phyloP scores from a whole-genome alignment of 1,140 invertebrate genomes.

The Pantala flavescens region DNA sequence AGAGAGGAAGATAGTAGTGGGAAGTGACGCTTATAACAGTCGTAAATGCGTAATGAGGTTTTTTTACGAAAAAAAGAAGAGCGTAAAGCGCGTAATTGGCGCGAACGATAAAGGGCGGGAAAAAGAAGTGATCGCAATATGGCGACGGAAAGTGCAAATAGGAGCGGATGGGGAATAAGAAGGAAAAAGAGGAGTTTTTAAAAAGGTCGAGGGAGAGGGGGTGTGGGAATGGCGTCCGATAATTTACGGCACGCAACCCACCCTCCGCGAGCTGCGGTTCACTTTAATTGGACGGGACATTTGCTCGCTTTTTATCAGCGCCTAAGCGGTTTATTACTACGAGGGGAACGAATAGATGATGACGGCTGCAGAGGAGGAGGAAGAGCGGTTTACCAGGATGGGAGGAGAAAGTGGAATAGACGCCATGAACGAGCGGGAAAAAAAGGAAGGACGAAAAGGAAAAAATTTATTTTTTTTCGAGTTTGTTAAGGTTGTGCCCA shows the following conservation, averaged over 20 bases:
- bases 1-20: too few relatives aligned
- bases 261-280: neutral
- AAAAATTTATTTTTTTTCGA: neutral
- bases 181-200: neutral
- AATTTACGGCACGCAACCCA: slow-evolving; percentile 7
- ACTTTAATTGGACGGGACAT: slow-evolving; percentile 9
- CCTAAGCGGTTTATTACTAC: slow-evolving; percentile 2
- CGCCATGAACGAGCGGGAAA: neutral
- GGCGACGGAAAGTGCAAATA: neutral
- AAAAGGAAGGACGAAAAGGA: neutral
- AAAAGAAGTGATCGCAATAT: neutral
- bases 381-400: neutral
- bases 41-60: too few relatives aligned
- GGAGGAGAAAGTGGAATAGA: neutral
- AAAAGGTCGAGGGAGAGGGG: neutral
- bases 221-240: neutral
- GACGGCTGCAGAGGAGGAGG: neutral
- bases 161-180: neutral
- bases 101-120: neutral
- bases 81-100: neutral
- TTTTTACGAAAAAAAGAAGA: neutral
- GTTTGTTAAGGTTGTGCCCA: neutral
- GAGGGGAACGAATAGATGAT: slow-evolving; percentile 8
- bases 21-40: too few relatives aligned
- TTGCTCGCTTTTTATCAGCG: slow-evolving; percentile 5